Percentiles rank a stretch among this genome's conserved stretches.
phyloP scores from a whole-genome alignment of 2,888 invertebrate genomes.

The Stenolophus ochropezus region DNA sequence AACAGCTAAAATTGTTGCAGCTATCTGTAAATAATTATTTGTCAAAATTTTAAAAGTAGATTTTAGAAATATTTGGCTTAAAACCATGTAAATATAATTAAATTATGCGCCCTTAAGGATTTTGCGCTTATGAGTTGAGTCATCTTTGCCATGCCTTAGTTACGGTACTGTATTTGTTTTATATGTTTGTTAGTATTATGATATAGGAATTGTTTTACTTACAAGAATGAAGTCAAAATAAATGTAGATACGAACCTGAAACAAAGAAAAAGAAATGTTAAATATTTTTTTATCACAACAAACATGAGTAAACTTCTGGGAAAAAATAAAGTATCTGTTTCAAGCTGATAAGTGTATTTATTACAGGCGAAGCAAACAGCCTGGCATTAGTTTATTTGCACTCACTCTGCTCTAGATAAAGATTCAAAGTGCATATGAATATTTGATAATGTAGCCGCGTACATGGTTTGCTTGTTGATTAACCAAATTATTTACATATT shows the following conservation, averaged over 20 bases:
- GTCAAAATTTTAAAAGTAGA: too few relatives aligned
- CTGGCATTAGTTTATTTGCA: conserved; percentile 15
- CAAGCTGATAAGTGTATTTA: neutral
- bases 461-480: conserved; percentile 10
- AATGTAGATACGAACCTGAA: neutral
- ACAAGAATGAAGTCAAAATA: neutral
- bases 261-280: neutral
- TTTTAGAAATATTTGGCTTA: too few relatives aligned
- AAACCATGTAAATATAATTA: too few relatives aligned
- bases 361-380: neutral
- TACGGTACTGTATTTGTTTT: too few relatives aligned
- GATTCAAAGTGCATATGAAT: conserved; percentile 37
- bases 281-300: neutral
- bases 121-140: too few relatives aligned
- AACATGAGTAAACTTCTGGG: neutral
- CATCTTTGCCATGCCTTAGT: too few relatives aligned
- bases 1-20: too few relatives aligned
- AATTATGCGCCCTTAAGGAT: too few relatives aligned
- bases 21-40: too few relatives aligned
- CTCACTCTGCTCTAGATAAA: neutral
- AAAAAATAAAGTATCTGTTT: neutral
- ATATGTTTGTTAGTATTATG: too few relatives aligned
- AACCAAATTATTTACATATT: conserved; percentile 35
- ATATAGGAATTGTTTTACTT: neutral
- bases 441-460: neutral